Evolutionary conservation across 2,113 vertebrate genomes (phyloP).

Genomic region (Vicugna pacos): DNA sequence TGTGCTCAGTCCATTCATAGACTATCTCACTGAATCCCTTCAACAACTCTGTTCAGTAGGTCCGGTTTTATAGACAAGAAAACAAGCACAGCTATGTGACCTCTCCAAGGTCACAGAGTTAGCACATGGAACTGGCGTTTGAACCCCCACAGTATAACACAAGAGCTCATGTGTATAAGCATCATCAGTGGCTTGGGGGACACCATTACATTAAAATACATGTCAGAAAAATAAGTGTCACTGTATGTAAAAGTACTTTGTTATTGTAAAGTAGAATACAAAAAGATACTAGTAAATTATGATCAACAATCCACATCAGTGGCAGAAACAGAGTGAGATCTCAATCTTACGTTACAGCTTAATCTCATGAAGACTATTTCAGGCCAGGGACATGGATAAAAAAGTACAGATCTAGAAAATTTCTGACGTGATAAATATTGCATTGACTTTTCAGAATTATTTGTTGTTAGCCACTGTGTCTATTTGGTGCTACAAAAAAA

Average conservation of each 20-base stretch:
- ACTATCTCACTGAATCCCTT: background rate
- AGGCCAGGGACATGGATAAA: constrained; percentile 46
- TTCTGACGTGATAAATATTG: constrained; percentile 38
- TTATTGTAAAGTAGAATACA: constrained; percentile 39
- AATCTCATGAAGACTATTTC: constrained; percentile 27
- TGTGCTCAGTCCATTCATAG: background rate
- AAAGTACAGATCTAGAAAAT: constrained; percentile 35
- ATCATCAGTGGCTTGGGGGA: background rate
- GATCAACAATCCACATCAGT: constrained; percentile 29
- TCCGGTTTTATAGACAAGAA: constrained; percentile 7
- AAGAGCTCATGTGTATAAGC: background rate
- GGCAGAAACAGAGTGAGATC: constrained; percentile 28
- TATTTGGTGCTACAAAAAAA: constrained; percentile 79
- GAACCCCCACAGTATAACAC: background rate
- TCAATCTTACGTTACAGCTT: background rate
- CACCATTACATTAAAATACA: constrained; percentile 8
- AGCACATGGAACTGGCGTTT: background rate
- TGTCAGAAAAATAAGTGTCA: background rate
- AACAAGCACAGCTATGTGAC: constrained; percentile 44
- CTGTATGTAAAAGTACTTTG: constrained; percentile 58
- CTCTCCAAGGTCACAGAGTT: background rate
- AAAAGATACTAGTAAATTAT: constrained; percentile 35
- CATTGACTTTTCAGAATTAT: constrained; percentile 60
- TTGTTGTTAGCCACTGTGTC: constrained; percentile 78
- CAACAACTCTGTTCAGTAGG: background rate